Percentiles rank a stretch among this genome's conserved stretches.
These are phyloP conservation scores for Sarcophilus harrisii DNA, from an alignment of 2,797 vertebrate genomes.

Conservation along the genomic window DNA sequence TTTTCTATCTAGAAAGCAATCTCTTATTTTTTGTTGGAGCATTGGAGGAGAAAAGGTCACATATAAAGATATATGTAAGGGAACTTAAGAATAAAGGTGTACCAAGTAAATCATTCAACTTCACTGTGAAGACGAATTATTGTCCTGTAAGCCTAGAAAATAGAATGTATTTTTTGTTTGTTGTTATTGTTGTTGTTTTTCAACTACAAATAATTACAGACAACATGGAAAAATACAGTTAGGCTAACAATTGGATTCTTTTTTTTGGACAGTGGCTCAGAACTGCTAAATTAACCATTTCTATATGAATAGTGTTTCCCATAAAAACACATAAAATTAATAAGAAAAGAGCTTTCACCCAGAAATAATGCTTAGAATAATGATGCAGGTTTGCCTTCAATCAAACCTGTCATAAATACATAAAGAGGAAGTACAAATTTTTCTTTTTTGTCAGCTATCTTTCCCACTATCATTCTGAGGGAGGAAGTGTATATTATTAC, in stretches of 20 bases:
- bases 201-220: slow-evolving; percentile 55
- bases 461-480: background rate
- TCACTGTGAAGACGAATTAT: slow-evolving; percentile 61
- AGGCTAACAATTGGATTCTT: slow-evolving; percentile 52
- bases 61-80: slow-evolving; percentile 25
- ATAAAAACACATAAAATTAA: slow-evolving; percentile 48
- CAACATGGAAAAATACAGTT: slow-evolving; percentile 48
- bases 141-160: slow-evolving; percentile 53
- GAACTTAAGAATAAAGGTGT: slow-evolving; percentile 63
- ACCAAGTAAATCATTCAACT: slow-evolving; percentile 61
- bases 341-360: slow-evolving; percentile 45
- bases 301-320: slow-evolving; percentile 39
- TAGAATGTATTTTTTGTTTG: slow-evolving; percentile 56
- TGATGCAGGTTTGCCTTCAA: background rate
- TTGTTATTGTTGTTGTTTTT: too few relatives aligned
- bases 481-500: background rate
- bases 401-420: background rate
- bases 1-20: slow-evolving; percentile 67
- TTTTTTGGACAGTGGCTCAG: slow-evolving; percentile 38
- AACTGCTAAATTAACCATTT: slow-evolving; percentile 60
- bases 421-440: background rate
- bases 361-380: slow-evolving; percentile 54
- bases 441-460: background rate
- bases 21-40: slow-evolving; percentile 62
- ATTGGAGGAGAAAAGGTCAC: slow-evolving; percentile 36